A percentile compares a stretch with the other conserved stretches of the same genome.
Evolutionary conservation across 2,113 vertebrate genomes (phyloP).

Genomic region (Beaufortia kweichowensis): DNA sequence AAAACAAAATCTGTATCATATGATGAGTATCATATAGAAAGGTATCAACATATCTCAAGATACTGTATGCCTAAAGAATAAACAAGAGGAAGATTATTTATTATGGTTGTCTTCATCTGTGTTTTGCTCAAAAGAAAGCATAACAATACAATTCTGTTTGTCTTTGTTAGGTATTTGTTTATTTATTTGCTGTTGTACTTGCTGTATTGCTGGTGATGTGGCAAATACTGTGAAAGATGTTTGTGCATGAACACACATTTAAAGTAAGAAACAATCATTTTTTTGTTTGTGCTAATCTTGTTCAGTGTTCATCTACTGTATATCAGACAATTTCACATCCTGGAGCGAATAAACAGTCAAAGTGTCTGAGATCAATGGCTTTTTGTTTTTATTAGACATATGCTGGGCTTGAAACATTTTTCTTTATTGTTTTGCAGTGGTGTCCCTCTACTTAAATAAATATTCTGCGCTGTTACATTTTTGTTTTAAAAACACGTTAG

Average conservation of each 20-base stretch:
- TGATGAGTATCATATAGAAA: too few species aligned
- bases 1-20: too few species aligned
- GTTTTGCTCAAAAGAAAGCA: background rate
- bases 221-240: conserved; percentile 19
- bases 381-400: too few species aligned
- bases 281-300: background rate
- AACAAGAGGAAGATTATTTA: too few species aligned
- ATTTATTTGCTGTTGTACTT: background rate
- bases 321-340: background rate
- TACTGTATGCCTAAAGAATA: too few species aligned
- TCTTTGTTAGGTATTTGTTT: background rate
- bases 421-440: too few species aligned
- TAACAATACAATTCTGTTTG: conserved; percentile 13
- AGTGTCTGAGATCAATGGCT: background rate
- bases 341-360: background rate
- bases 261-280: background rate
- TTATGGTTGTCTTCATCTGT: background rate
- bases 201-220: background rate
- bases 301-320: background rate
- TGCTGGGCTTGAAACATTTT: too few species aligned
- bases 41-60: too few species aligned
- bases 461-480: too few species aligned
- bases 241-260: conserved; percentile 10
- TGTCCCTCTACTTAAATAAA: too few species aligned
- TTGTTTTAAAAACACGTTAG: too few species aligned